phyloP scores from a whole-genome alignment of 2,888 invertebrate species.

The Standfussiana lucernea region DNA sequence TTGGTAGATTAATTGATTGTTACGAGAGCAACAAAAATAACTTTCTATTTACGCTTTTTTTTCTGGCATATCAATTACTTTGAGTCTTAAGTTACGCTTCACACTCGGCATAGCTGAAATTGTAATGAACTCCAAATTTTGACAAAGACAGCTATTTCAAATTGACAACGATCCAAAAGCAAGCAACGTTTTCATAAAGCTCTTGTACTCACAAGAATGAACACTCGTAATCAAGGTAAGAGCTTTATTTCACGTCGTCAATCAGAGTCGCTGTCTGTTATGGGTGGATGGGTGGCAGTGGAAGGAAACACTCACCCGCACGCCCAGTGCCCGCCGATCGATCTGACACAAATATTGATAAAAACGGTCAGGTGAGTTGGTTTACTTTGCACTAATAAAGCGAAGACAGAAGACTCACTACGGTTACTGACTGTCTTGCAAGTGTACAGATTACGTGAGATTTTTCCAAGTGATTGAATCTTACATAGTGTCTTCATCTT shows the following conservation, averaged over 20 bases:
- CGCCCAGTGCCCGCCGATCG: constrained; percentile 42
- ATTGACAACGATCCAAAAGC: not conserved
- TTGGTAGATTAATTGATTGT: too few relatives aligned
- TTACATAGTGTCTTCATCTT: not conserved
- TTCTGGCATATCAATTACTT: not conserved
- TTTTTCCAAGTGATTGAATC: not conserved
- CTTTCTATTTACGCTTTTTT: too few relatives aligned
- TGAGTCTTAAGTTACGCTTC: not conserved
- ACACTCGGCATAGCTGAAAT: not conserved
- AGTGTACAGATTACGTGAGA: not conserved
- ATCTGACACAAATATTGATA: constrained; percentile 61
- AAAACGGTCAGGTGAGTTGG: constrained; percentile 42
- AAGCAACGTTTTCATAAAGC: not conserved
- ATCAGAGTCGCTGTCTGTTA: constrained; percentile 30
- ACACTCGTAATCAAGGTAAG: constrained; percentile 19
- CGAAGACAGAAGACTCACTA: constrained; percentile 25
- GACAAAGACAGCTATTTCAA: not conserved
- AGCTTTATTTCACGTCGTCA: constrained; percentile 29
- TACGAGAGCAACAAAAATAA: too few relatives aligned
- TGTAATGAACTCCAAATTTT: not conserved
- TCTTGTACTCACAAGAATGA: not conserved
- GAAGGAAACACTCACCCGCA: constrained; percentile 21
- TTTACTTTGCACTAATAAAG: constrained; percentile 3
- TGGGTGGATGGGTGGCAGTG: constrained; percentile 11
- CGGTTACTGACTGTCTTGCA: too few relatives aligned